phyloP scores from a whole-genome alignment of 2,797 vertebrate genomes.

The Sternotherus odoratus region DNA sequence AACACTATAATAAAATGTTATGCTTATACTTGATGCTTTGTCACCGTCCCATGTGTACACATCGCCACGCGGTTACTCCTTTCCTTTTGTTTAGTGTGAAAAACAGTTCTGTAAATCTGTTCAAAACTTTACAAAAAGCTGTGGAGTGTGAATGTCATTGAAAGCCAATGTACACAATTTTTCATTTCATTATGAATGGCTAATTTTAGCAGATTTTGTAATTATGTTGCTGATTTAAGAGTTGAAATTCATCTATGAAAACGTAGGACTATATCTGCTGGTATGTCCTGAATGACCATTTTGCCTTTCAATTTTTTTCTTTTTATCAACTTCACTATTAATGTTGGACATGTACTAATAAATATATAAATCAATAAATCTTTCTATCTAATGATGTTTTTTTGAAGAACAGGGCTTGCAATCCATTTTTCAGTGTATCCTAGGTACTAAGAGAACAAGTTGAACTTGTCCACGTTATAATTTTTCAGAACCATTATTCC shows the following conservation, averaged over 20 bases:
- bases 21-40: neutral
- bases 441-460: neutral
- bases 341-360: neutral
- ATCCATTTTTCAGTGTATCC: neutral
- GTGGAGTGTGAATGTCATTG: neutral
- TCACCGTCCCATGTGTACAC: neutral
- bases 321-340: neutral
- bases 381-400: neutral
- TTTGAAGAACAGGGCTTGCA: neutral
- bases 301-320: neutral
- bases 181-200: neutral
- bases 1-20: neutral
- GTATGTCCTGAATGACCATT: neutral
- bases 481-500: neutral
- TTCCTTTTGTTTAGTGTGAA: neutral
- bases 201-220: neutral
- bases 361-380: neutral
- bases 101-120: neutral
- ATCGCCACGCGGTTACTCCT: rapidly evolving
- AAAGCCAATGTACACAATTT: neutral
- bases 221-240: neutral
- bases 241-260: neutral
- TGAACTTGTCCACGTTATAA: neutral
- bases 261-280: neutral
- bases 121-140: neutral